Conservation (phyloP, 2,797 vertebrate genomes). For the Hephaestus fuliginosus region DNA sequence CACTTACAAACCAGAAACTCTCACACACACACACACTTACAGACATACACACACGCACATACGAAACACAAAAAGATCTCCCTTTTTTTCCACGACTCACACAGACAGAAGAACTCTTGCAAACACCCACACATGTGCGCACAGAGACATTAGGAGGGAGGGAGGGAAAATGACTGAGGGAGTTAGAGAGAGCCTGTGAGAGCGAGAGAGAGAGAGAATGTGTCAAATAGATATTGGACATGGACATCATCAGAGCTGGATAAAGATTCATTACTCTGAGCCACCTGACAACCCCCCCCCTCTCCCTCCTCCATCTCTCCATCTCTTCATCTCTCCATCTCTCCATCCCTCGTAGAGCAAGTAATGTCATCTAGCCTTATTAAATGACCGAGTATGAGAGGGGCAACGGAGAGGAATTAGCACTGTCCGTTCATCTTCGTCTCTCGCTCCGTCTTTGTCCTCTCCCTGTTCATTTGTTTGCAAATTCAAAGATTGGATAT, state of each 20-base stretch:
- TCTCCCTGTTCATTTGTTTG: conserved; percentile 47
- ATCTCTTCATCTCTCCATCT: conserved; percentile 24
- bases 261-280: conserved; percentile 66
- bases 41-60: conserved; percentile 22
- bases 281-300: conserved; percentile 58
- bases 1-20: conserved; percentile 69
- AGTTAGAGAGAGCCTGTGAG: conserved; percentile 22
- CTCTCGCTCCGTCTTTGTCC: conserved; percentile 43
- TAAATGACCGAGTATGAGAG: conserved; percentile 66
- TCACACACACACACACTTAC: conserved; percentile 38
- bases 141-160: conserved; percentile 12
- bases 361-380: conserved; percentile 59
- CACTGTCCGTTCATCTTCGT: conserved; percentile 50
- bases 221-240: conserved; percentile 66
- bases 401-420: conserved; percentile 61
- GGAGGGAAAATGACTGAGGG: conserved; percentile 39
- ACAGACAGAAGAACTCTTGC: conserved; percentile 47
- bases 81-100: conserved; percentile 32
- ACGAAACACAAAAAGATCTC: conserved; percentile 37
- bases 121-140: conserved; percentile 58
- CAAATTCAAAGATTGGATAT: conserved; percentile 35
- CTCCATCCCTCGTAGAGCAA: conserved; percentile 31
- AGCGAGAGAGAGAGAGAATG: conserved; percentile 49
- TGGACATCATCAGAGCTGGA: conserved; percentile 61
- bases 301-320: conserved; percentile 11